Evolutionary conservation across 2,888 invertebrate species (phyloP).

Genomic region (Orthosia gothica): DNA sequence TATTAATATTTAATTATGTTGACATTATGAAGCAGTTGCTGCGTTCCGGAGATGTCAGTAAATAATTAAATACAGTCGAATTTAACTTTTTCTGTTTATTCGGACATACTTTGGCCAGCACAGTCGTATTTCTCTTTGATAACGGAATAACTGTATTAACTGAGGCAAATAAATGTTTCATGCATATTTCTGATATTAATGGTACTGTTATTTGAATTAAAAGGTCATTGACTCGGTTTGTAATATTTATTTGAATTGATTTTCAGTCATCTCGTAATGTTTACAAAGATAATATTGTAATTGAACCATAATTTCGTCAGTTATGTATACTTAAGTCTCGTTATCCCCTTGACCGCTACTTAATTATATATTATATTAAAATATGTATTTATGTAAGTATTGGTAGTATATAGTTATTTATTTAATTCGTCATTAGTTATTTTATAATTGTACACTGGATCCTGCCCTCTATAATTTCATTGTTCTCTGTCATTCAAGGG

Average conservation of each 20-base stretch:
- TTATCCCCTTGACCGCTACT: too few species aligned
- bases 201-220: slow-evolving; percentile 6
- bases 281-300: neutral
- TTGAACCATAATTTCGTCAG: neutral
- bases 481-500: too few species aligned
- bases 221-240: slow-evolving; percentile 7
- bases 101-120: slow-evolving; percentile 8
- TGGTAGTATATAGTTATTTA: too few species aligned
- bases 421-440: too few species aligned
- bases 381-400: too few species aligned
- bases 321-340: too few species aligned
- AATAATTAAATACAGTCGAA: slow-evolving; percentile 14
- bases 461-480: too few species aligned
- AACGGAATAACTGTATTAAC: slow-evolving; percentile 9
- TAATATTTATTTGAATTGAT: neutral
- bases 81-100: slow-evolving; percentile 11
- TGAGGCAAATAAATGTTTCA: slow-evolving; percentile 14
- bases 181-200: slow-evolving; percentile 13
- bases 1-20: slow-evolving; percentile 32
- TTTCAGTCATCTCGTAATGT: neutral
- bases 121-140: slow-evolving; percentile 20
- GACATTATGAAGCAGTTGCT: slow-evolving; percentile 5
- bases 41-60: neutral
- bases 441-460: too few species aligned
- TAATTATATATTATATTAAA: too few species aligned